phyloP scores from a whole-genome alignment of 2,888 invertebrate species.

The Chloroclystis v-ata region DNA sequence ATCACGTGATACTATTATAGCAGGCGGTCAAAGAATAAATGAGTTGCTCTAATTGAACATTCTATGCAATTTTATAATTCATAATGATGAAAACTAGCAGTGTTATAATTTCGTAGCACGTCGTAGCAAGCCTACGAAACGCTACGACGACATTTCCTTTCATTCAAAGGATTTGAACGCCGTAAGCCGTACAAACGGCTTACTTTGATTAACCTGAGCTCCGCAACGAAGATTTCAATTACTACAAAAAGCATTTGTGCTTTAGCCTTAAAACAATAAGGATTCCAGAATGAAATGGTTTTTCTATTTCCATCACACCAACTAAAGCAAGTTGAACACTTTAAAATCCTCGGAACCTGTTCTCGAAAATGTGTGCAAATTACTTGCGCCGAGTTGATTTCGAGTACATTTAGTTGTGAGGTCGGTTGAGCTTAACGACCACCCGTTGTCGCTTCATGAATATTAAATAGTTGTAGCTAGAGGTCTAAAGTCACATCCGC shows the following conservation, averaged over 20 bases:
- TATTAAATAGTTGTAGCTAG: slow-evolving; percentile 43
- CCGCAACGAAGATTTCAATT: no score
- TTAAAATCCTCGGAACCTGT: slow-evolving; percentile 18
- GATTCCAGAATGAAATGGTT: background rate
- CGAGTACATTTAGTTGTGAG: slow-evolving; percentile 36
- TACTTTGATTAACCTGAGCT: no score
- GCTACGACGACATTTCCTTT: background rate
- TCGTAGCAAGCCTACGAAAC: background rate
- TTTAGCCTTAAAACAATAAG: background rate
- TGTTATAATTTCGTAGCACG: background rate
- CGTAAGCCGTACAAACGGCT: background rate
- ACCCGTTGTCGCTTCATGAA: slow-evolving; percentile 47
- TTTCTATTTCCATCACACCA: slow-evolving; percentile 13
- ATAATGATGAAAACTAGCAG: no score
- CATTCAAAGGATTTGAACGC: background rate
- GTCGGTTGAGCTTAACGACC: slow-evolving; percentile 42
- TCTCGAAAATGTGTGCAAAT: slow-evolving; percentile 24
- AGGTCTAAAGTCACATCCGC: slow-evolving; percentile 36
- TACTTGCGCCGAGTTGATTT: slow-evolving; percentile 22
- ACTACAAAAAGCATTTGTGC: no score
- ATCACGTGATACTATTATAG: no score
- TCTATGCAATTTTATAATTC: no score
- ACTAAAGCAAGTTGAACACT: slow-evolving; percentile 14
- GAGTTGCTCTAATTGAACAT: no score
- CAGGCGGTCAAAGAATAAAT: no score